These are phyloP conservation scores for Pammene aurita DNA, from an alignment of 2,888 invertebrate genomes.

Conservation along the genomic window DNA sequence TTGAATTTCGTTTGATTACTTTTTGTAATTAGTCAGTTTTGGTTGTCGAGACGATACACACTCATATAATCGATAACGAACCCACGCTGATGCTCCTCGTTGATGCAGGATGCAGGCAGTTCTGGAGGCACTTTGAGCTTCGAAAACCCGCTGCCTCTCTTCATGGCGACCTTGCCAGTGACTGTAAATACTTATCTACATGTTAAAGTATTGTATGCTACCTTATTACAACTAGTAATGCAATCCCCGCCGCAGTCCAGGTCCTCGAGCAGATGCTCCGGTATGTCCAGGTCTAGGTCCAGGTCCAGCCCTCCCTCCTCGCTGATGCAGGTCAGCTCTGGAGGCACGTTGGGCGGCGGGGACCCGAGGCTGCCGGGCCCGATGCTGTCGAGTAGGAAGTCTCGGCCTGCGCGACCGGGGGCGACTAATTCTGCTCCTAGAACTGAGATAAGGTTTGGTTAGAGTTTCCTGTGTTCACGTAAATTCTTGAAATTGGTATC, in stretches of 20 bases:
- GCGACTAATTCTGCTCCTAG: conserved; percentile 79
- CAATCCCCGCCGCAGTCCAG: conserved; percentile 91
- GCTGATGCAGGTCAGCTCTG: conserved; percentile 92
- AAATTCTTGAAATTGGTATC: too few species aligned
- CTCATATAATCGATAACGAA: too few species aligned
- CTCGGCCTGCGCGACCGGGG: conserved; percentile 72
- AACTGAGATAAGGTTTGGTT: conserved; percentile 53
- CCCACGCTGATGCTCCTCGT: too few species aligned
- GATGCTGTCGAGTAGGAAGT: conserved; percentile 71
- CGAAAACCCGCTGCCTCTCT: background rate
- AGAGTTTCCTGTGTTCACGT: background rate
- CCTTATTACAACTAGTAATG: conserved; percentile 93
- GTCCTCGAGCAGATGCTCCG: conserved; percentile 89
- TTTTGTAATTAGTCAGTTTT: too few species aligned
- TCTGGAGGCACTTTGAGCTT: too few species aligned
- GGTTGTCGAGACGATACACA: too few species aligned
- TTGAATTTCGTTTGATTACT: too few species aligned
- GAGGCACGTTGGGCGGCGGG: conserved; percentile 81
- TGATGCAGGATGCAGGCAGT: too few species aligned
- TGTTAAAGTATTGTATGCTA: conserved; percentile 44
- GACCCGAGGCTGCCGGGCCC: conserved; percentile 75
- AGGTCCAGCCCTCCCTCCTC: conserved; percentile 93
- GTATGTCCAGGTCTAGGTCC: conserved; percentile 86
- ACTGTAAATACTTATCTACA: too few species aligned
- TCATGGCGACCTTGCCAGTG: background rate